Percentiles rank a stretch among this genome's conserved stretches.
Evolutionary conservation across 2,797 vertebrate genomes (phyloP).

Genomic region (Artibeus lituratus): DNA sequence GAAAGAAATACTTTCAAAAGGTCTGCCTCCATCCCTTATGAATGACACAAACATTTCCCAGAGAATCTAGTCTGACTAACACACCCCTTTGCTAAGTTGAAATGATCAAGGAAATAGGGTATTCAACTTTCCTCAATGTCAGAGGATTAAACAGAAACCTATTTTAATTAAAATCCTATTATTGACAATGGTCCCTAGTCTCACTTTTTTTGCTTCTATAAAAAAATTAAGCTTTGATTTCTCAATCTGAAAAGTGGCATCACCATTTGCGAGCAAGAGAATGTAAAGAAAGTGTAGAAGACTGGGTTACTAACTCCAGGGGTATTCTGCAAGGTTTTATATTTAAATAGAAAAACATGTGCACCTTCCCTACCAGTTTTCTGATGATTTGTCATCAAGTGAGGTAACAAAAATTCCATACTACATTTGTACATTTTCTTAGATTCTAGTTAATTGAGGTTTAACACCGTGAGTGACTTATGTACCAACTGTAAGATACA

Average conservation of each 20-base stretch:
- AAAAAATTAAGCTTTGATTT: constrained; percentile 20
- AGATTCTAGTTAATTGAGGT: background rate
- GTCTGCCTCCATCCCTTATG: background rate
- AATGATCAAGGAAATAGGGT: background rate
- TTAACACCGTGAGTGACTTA: background rate
- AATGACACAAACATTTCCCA: background rate
- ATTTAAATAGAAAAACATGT: background rate
- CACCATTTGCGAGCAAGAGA: background rate
- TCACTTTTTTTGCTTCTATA: constrained; percentile 8
- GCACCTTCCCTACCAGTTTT: background rate
- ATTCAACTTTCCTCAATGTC: background rate
- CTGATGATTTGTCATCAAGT: background rate
- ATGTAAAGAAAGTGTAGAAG: background rate
- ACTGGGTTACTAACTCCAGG: background rate
- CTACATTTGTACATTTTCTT: background rate
- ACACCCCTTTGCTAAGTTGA: background rate
- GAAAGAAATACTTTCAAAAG: background rate
- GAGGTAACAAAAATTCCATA: background rate
- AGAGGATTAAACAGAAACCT: constrained; percentile 11
- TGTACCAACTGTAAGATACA: background rate
- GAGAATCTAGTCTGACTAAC: background rate
- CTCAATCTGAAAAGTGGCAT: background rate
- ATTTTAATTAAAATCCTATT: constrained; percentile 47
- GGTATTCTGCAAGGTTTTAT: background rate
- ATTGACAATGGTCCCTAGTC: background rate